These are phyloP conservation scores for Drosophila sechellia DNA, from an alignment of 1,140 invertebrate genomes.

Conservation along the genomic window DNA sequence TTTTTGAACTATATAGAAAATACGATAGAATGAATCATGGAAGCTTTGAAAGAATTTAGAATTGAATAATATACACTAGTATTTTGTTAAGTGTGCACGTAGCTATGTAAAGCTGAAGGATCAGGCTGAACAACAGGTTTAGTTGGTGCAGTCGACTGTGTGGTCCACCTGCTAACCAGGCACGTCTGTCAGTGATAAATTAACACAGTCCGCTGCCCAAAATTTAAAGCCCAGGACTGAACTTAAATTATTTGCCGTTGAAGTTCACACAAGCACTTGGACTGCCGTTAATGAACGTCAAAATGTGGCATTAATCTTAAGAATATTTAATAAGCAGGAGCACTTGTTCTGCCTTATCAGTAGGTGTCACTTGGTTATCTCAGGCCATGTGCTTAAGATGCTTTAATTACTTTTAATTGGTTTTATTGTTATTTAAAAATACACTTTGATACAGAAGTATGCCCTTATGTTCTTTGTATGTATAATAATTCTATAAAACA, in stretches of 20 bases:
- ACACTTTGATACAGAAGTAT: too few relatives aligned
- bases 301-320: constrained; percentile 19
- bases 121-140: constrained; percentile 32
- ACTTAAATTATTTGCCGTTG: constrained; percentile 17
- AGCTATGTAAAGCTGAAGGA: neutral
- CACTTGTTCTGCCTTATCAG: constrained; percentile 39
- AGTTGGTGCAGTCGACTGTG: constrained; percentile 32
- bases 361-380: constrained; percentile 32
- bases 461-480: neutral
- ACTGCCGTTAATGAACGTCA: constrained; percentile 25
- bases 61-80: neutral
- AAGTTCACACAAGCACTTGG: constrained; percentile 5
- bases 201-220: constrained; percentile 39
- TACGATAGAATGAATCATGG: too few relatives aligned
- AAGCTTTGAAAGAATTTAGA: too few relatives aligned
- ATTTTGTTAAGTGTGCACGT: constrained; percentile 3
- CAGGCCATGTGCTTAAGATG: constrained; percentile 1
- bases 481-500: constrained; percentile 2
- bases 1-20: too few relatives aligned
- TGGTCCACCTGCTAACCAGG: constrained; percentile 57
- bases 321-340: constrained; percentile 30
- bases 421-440: constrained; percentile 4
- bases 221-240: constrained; percentile 22
- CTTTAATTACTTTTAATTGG: constrained; percentile 5
- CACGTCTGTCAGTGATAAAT: constrained; percentile 70